Evolutionary conservation across 2,113 vertebrate species (phyloP), one percentile per base, ranked within the genome.

Genomic region (Corythoichthys intestinalis): DNA sequence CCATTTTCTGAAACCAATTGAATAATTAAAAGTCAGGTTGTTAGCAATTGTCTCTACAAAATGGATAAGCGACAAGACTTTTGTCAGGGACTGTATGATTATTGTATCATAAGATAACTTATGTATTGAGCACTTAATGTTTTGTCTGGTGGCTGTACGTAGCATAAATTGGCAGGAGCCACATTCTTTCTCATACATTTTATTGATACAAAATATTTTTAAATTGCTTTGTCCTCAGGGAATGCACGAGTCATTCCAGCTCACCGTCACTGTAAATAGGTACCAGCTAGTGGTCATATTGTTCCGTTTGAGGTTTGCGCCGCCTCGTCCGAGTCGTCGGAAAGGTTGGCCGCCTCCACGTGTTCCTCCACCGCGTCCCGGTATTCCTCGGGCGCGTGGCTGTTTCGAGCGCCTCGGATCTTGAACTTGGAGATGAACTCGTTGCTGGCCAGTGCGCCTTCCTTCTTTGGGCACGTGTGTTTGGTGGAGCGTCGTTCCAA

Each of bases 351-450:
- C 7, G 79, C 76, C 50, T 86, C 77, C 72, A 85, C 5, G 39
- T 77, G 76, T 67, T 80, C 70, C 61, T 79, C 73, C 70, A 86
- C 72, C 0, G 12, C 68, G 54, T 81, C 66, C 11, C 44, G 0
- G 12, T 74, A 71, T 0, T 77, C 75, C 0, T 77, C 74, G 5
- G 41, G 1, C 1, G 38, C 56, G 57, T 48, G 63, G 41, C 54
- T 80, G 62, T 73, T 70, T 15, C 54, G 63, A 38, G 37, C 62
- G 5, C 13, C 48, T 53, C 38, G 72, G 6, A 78, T 75, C 70
- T 89, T 91, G 52, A 79, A 86, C 75, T 90, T 93, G 46, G 80
- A 65, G 60, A 92, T 81, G 64, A 92, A 92, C 85, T 93, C 91
- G 12, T 81, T 90, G 69, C 92, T 92, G 65, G 87, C 86, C 66